Base-by-base conservation (phyloP, 2,113 vertebrate species). In the Rhabdomys dilectus region DNA sequence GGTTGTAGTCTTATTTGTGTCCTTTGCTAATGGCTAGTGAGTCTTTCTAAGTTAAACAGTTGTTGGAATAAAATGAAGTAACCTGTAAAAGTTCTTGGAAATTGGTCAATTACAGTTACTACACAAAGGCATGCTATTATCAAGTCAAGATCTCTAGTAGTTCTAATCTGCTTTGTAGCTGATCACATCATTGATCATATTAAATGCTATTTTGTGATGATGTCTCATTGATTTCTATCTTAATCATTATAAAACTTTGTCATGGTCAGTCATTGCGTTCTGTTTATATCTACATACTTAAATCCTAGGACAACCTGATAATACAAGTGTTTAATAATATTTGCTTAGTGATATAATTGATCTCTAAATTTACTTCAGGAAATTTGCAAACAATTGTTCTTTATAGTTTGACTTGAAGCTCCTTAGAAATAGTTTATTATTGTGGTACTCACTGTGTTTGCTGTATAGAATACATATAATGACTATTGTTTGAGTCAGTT, bases 11-110 rank as follows among this genome's bases (percentile, higher is more conserved):
- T 95, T 91, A 58, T 48, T 92, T 95, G 56, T 94, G 88, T 96
- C 60, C 73, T 96, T 53, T 48, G 53, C 12, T 76, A 22, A 66
- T 87, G n/a, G n/a, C 56, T 91, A 58, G 68, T 91, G 75, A 62
- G 31, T 85, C 42, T 88, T 58, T 95, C 39, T 90, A 94, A 60
- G 26, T 94, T 94, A 96, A 75, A 56, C 56, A 93, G 36, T 95
- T 97, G 75, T 62, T 96, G 75, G 39, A 96, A 89, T 97, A 93
- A 90, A 93, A 85, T 94, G 66, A 96, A 93, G 22, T 92, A 89
- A 73, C 0, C 11, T n/a, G 3, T 94, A 42, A 88, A 95, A 88
- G 48, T 42, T 91, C 13, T 88, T 94, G 92, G 51, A 94, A 93
- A 90, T 53, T 82, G 39, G 68, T 90, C 68, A 45, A 0, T 94